These are phyloP conservation scores for Aethes cnicana DNA, from an alignment of 2,888 invertebrate genomes.

Conservation along the genomic window DNA sequence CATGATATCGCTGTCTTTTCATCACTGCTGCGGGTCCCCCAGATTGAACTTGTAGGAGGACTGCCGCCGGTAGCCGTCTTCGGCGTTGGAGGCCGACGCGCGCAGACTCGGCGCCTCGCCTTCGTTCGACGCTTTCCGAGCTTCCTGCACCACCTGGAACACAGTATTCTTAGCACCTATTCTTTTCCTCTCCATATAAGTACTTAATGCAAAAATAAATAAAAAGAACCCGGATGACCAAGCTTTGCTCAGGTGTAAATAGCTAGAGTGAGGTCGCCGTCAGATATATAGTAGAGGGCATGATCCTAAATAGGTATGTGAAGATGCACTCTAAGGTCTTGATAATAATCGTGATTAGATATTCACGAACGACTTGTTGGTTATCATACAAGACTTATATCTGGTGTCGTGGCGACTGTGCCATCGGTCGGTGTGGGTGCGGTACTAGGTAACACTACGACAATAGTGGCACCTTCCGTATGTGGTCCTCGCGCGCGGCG, in stretches of 20 bases:
- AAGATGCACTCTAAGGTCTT: too few species aligned
- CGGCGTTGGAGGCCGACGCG: conserved; percentile 59
- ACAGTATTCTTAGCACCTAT: background rate
- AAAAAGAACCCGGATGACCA: too few species aligned
- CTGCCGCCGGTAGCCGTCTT: conserved; percentile 53
- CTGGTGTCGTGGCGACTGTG: too few species aligned
- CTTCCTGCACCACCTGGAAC: conserved; percentile 61
- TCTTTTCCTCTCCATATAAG: background rate
- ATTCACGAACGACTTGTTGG: too few species aligned
- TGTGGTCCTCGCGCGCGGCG: conserved; percentile 56
- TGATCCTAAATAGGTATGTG: too few species aligned
- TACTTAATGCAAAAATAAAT: too few species aligned
- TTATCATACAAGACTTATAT: too few species aligned
- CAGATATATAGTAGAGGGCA: too few species aligned
- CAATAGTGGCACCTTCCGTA: conserved; percentile 50
- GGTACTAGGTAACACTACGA: background rate
- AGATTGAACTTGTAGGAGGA: conserved; percentile 53
- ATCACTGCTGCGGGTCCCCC: conserved; percentile 29
- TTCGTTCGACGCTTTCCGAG: conserved; percentile 41
- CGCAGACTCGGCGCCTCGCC: conserved; percentile 45
- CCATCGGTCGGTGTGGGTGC: too few species aligned
- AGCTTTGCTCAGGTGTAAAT: too few species aligned
- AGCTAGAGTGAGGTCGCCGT: too few species aligned
- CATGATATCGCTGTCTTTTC: background rate
- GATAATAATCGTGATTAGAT: too few species aligned